Evolutionary conservation across 2,797 vertebrate genomes (phyloP).

Genomic region (Notamacropus eugenii): DNA sequence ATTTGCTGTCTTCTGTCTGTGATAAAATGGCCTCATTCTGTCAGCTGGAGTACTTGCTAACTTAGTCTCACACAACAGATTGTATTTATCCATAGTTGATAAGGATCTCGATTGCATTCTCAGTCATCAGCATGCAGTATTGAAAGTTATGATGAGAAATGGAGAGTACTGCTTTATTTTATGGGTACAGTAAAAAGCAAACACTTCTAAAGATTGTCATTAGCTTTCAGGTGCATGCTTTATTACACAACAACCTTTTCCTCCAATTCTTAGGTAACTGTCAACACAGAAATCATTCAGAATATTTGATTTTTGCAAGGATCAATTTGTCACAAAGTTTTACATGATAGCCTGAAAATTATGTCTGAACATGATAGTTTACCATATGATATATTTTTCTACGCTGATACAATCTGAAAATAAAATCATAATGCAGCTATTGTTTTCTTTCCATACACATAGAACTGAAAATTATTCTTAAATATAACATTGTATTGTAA

Average conservation of each 20-base stretch:
- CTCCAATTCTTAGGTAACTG: neutral
- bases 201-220: neutral
- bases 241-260: accelerated
- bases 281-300: neutral
- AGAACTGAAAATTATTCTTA: neutral
- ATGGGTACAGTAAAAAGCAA: slow-evolving; percentile 43
- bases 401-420: accelerated
- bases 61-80: neutral
- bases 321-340: neutral
- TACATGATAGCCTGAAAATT: neutral
- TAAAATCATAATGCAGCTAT: neutral
- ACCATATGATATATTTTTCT: neutral
- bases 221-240: neutral
- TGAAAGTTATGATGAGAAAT: neutral
- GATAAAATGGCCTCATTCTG: slow-evolving; percentile 38
- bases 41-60: neutral
- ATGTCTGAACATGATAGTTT: neutral
- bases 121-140: neutral
- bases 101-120: neutral
- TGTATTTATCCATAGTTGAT: slow-evolving; percentile 16
- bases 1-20: neutral
- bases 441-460: accelerated
- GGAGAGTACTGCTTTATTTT: neutral
- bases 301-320: neutral
- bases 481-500: neutral